Percentiles rank a stretch among this genome's conserved stretches.
These are phyloP conservation scores for Danionella dracula DNA, from an alignment of 2,797 vertebrate species.

Conservation along the genomic window DNA sequence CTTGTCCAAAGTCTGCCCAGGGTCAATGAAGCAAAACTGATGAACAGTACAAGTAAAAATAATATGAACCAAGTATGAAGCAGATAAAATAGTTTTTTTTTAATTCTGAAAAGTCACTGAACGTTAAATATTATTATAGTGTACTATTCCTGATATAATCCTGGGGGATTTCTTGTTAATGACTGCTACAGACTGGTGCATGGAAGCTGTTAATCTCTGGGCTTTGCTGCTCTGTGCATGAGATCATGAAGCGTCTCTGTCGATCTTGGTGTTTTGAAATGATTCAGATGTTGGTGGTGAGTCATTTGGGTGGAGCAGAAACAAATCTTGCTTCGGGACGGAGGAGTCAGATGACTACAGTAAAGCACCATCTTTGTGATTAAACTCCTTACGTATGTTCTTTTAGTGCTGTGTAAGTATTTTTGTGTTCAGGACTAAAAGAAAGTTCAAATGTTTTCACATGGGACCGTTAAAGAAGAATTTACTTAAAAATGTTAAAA, in stretches of 20 bases:
- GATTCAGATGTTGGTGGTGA: conserved; percentile 45
- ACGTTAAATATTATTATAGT: too few species aligned
- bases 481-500: too few species aligned
- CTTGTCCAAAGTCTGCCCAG: too few species aligned
- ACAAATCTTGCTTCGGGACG: background rate
- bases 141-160: background rate
- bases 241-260: conserved; percentile 20
- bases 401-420: too few species aligned
- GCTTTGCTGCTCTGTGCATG: background rate
- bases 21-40: too few species aligned
- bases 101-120: too few species aligned
- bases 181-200: background rate
- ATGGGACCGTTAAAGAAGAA: too few species aligned
- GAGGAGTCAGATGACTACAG: background rate
- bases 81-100: too few species aligned
- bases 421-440: too few species aligned
- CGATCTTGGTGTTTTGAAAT: conserved; percentile 28
- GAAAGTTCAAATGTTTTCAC: too few species aligned
- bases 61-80: too few species aligned
- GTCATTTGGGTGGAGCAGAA: conserved; percentile 54
- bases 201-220: background rate
- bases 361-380: background rate
- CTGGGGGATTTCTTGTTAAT: background rate
- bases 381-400: background rate
- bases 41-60: too few species aligned